Base-by-base conservation (phyloP, 2,113 vertebrate genomes). In the Miniopterus natalensis region DNA sequence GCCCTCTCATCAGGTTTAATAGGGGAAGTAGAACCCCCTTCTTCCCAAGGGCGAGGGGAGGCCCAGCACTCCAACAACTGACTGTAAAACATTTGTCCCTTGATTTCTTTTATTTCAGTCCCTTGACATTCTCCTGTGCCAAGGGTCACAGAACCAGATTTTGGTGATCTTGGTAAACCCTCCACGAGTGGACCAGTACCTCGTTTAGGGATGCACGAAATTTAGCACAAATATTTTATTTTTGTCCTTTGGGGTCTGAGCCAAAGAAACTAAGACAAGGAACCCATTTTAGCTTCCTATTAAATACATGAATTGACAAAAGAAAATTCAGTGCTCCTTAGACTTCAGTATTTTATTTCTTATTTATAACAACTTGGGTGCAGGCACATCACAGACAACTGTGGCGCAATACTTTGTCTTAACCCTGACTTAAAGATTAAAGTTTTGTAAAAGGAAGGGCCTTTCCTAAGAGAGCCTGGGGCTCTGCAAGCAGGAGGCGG, bases 151-250 rank as follows among this genome's bases (percentile, higher is more conserved):
- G 70, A 70, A 36, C 0, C 40, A 89, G 13, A 17, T 10, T 77
- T 5, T 68, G 27, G 65, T 14, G 3, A 21, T 42, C 7, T 81
- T 78, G 31, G n/a, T 47, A 17, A 61, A 73, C 13, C 11, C 0
- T 25, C 17, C 8, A 42, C 3, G 45, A 2, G 1, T 7, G 29
- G 14, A 6, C 6, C 0, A 5, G 6, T 4, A 1, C 36, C 6
- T 59, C 42, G 36, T 1, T 74, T 66, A 77, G 6, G 20, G 21
- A 77, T 25, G 0, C 65, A 21, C 6, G 3, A 2, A 25, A 40
- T 88, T 71, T 55, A 81, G 31, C 1, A 85, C 23, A 66, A 21
- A 51, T 49, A 9, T 49, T 74, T 79, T 59, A 40, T 31, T 49
- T 87, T n/a, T 92, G 12, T 36, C 14, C 21, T 73, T 68, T 61